These are phyloP conservation scores for Meleagris gallopavo DNA, from an alignment of 2,113 vertebrate genomes.

Conservation along the genomic window DNA sequence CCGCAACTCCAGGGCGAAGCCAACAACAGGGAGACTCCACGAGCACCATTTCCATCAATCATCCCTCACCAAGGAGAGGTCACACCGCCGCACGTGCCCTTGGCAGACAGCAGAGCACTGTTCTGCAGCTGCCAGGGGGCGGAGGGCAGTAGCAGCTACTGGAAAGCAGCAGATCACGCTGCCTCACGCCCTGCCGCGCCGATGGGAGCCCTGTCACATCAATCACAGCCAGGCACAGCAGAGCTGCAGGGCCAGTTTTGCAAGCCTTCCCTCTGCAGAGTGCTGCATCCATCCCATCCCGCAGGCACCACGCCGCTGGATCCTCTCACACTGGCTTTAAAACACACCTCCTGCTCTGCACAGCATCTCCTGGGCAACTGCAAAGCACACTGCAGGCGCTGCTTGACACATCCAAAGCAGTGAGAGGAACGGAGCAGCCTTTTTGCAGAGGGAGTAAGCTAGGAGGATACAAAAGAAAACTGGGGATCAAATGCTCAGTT, in stretches of 20 bases:
- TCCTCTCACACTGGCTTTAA: background rate
- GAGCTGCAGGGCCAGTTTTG: slow-evolving; percentile 46
- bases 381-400: background rate
- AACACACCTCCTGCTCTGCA: background rate
- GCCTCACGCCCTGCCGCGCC: background rate
- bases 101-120: background rate
- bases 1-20: background rate
- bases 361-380: background rate
- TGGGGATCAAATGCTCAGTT: background rate
- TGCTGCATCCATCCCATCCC: background rate
- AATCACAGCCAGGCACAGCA: background rate
- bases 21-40: fast-evolving
- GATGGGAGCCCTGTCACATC: background rate
- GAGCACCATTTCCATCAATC: background rate
- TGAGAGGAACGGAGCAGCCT: fast-evolving
- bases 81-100: fast-evolving
- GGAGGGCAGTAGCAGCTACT: background rate
- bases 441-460: background rate
- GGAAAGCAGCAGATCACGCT: background rate
- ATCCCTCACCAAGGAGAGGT: background rate
- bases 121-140: background rate
- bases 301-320: fast-evolving
- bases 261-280: background rate
- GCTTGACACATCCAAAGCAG: background rate
- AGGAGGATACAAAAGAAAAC: background rate